phyloP scores from a whole-genome alignment of 1,140 invertebrate species.

The Popillia japonica region DNA sequence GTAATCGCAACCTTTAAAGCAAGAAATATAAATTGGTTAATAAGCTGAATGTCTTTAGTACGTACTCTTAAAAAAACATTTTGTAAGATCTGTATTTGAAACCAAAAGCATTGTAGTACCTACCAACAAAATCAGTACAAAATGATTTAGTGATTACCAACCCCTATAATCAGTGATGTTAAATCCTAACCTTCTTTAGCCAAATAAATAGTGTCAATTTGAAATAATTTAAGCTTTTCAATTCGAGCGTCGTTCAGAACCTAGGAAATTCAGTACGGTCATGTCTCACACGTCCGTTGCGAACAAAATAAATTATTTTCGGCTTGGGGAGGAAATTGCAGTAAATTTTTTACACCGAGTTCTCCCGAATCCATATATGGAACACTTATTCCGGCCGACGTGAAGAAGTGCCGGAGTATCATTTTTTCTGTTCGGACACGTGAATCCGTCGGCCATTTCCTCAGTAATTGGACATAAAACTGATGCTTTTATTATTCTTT shows the following conservation, averaged over 20 bases:
- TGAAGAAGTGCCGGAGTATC: slow-evolving; percentile 23
- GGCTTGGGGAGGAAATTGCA: slow-evolving; percentile 12
- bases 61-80: no score
- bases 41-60: no score
- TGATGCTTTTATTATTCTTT: slow-evolving; percentile 35
- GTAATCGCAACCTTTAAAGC: no score
- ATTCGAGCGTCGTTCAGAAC: not conserved
- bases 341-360: slow-evolving; percentile 22
- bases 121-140: no score
- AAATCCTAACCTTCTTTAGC: not conserved
- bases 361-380: slow-evolving; percentile 26
- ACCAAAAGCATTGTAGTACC: no score
- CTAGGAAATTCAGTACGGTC: slow-evolving; percentile 15
- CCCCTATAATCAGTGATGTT: not conserved
- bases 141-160: no score
- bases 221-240: not conserved
- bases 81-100: no score
- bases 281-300: not conserved
- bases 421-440: slow-evolving; percentile 33
- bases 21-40: no score
- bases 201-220: not conserved
- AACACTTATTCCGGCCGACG: slow-evolving; percentile 14
- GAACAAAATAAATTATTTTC: slow-evolving; percentile 31
- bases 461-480: slow-evolving; percentile 32
- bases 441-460: slow-evolving; percentile 22